Base-by-base conservation (phyloP, 2,113 vertebrate genomes). In the Tupaia tana region DNA sequence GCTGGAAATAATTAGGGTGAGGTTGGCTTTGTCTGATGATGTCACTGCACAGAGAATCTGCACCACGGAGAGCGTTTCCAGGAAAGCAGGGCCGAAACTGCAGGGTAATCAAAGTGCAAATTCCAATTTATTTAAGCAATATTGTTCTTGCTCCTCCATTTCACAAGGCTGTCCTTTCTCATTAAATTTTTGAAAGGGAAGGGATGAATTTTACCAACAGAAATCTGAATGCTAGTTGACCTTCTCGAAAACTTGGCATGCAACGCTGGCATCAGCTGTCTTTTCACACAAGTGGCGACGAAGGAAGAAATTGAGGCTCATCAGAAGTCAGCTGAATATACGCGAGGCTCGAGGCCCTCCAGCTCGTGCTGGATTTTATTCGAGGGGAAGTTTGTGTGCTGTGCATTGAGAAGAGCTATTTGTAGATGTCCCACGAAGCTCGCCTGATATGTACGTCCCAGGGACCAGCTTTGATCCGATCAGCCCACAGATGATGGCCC, bases 81-180 rank as follows among this genome's bases (percentile, higher is more conserved):
- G 89, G 77, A 95, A 96, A 96, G 91, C 56, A 87, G 66, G 91
- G 95, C 89, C 88, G 94, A 96, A 96, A 93, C 90, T 91, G 86
- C 91, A 89, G 95, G 94, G 92, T 97, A 97, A 97, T 97, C 94
- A 97, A 96, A 97, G 96, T 95, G 93, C 96, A 98, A 96, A 96
- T 96, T 98, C 88, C 96, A 97, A 97, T 98, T 97, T 97, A 89
- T 97, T 97, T 96, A 96, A 96, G 96, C 95, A 97, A 97, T 96
- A 97, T 97, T 97, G 90, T 96, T 94, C 89, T 94, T 97, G 92
- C 94, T 93, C 78, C 89, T 95, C 89, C 89, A 90, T 97, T 96
- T 94, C 95, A 93, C 97, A 95, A 92, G 95, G 95, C 94, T 96
- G 97, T 97, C 95, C 81, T 96, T 97, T 97, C 95, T 97, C 95